Evolutionary conservation across 2,797 vertebrate species (phyloP).

Genomic region (Momotus momota): DNA sequence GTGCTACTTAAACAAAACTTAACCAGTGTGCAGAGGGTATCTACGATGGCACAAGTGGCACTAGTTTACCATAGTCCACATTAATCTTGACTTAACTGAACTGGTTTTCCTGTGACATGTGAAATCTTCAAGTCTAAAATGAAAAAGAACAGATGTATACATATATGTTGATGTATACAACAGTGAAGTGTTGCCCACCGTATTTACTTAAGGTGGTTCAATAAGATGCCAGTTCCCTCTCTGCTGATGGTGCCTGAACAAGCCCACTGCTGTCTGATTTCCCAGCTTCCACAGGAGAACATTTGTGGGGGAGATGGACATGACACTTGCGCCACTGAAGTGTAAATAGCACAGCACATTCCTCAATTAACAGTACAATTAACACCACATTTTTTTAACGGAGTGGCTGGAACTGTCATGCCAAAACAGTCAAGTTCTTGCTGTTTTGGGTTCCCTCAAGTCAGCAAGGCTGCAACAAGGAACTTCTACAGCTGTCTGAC

Average conservation of each 20-base stretch:
- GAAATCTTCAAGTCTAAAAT: neutral
- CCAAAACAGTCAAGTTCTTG: neutral
- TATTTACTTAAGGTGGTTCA: neutral
- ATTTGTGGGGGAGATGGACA: neutral
- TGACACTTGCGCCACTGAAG: neutral
- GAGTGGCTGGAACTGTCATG: neutral
- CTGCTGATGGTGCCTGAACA: neutral
- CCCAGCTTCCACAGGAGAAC: neutral
- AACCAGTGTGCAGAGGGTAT: neutral
- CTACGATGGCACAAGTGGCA: neutral
- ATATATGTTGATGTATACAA: neutral
- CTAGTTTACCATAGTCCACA: neutral
- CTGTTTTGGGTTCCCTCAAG: neutral
- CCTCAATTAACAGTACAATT: neutral
- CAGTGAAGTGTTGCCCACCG: neutral
- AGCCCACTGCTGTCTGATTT: neutral
- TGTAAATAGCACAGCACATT: neutral
- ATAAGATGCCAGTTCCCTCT: neutral
- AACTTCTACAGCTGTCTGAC: neutral
- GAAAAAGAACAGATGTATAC: neutral
- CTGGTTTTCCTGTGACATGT: fast-evolving
- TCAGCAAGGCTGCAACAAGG: neutral
- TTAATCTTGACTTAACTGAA: neutral
- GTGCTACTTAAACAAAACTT: neutral
- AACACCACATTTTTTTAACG: neutral